These are phyloP conservation scores for Mellilla xanthometata DNA, from an alignment of 2,888 invertebrate genomes.

Conservation along the genomic window DNA sequence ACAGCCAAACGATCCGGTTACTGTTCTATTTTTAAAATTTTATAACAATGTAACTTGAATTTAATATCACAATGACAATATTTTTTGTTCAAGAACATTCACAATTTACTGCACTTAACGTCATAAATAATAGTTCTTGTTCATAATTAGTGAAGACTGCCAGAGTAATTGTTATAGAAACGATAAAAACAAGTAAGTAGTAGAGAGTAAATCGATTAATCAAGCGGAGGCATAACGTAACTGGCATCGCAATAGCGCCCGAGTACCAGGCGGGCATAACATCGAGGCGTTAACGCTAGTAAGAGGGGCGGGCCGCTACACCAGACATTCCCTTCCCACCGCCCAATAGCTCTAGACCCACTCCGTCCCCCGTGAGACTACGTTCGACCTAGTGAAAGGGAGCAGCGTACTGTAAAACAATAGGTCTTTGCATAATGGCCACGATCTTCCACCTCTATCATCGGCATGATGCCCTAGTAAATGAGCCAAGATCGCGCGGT, in stretches of 20 bases:
- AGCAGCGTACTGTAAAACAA: constrained; percentile 43
- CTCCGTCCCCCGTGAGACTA: constrained; percentile 49
- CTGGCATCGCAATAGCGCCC: constrained; percentile 54
- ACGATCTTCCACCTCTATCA: constrained; percentile 46
- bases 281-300: constrained; percentile 71
- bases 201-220: constrained; percentile 35
- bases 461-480: constrained; percentile 64
- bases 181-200: constrained; percentile 8
- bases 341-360: constrained; percentile 69
- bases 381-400: constrained; percentile 42
- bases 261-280: constrained; percentile 72
- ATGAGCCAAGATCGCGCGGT: constrained; percentile 45
- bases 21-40: constrained; percentile 24
- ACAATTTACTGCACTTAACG: constrained; percentile 3
- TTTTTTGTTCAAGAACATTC: not conserved
- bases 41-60: constrained; percentile 3
- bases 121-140: constrained; percentile 2
- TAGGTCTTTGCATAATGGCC: constrained; percentile 53
- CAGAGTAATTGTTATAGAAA: constrained; percentile 22
- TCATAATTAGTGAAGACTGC: constrained; percentile 1
- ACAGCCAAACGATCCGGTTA: constrained; percentile 32
- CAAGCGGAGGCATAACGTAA: constrained; percentile 39
- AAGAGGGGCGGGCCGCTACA: constrained; percentile 71
- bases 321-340: constrained; percentile 72
- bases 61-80: not conserved